These are phyloP conservation scores for Sinocyclocheilus rhinocerous DNA, from an alignment of 2,113 vertebrate genomes.

Conservation along the genomic window DNA sequence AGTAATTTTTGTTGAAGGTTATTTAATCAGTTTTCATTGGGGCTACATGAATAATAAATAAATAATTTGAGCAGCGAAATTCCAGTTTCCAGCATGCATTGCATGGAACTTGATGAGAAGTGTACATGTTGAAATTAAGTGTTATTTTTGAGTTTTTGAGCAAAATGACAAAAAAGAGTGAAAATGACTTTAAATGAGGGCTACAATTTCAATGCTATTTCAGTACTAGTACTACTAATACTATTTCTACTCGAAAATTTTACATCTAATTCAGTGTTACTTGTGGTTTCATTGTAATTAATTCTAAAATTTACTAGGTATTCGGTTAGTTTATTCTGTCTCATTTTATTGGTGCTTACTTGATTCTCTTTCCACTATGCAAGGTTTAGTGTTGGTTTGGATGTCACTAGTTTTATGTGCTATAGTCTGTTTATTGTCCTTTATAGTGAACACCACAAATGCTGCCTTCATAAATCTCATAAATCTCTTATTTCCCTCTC, in stretches of 20 bases:
- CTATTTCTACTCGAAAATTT: too few relatives aligned
- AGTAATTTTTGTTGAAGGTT: background rate
- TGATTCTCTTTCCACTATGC: too few relatives aligned
- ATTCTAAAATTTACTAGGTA: too few relatives aligned
- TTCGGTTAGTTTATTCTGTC: too few relatives aligned
- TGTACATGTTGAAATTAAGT: background rate
- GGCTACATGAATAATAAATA: background rate
- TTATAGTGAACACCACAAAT: background rate
- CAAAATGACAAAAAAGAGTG: background rate
- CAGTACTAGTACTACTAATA: too few relatives aligned
- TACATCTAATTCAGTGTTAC: too few relatives aligned
- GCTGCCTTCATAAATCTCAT: slow-evolving; percentile 10
- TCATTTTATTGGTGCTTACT: too few relatives aligned
- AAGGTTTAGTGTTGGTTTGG: background rate
- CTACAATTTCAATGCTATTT: too few relatives aligned
- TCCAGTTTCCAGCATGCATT: background rate
- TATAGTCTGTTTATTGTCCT: background rate
- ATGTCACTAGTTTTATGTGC: background rate
- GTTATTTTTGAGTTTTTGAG: background rate
- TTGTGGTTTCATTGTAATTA: too few relatives aligned
- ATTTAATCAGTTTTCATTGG: background rate
- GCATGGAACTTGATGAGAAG: background rate
- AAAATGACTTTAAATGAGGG: too few relatives aligned
- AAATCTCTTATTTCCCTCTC: background rate
- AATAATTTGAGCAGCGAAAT: background rate